phyloP scores from a whole-genome alignment of 2,113 vertebrate species.

The Spea multiplicata region DNA sequence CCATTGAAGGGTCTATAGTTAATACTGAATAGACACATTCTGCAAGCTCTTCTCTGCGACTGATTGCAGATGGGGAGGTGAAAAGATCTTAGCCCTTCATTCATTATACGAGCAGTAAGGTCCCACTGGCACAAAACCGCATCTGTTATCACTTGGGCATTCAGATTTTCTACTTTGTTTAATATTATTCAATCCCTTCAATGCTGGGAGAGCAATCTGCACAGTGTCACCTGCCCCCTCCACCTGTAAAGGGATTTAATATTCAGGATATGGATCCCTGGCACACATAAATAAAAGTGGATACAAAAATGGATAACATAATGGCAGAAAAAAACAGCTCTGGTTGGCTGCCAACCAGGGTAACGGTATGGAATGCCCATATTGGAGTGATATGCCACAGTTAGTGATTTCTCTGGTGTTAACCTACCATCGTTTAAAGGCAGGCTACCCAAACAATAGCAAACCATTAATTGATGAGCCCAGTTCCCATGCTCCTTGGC shows the following conservation, averaged over 20 bases:
- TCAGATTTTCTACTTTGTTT: conserved; percentile 24
- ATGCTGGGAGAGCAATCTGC: conserved; percentile 22
- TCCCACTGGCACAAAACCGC: conserved; percentile 41
- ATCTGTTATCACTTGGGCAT: conserved; percentile 46
- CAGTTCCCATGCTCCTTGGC: no score
- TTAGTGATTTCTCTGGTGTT: no score
- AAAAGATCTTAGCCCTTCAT: conserved; percentile 45
- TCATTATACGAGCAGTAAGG: conserved; percentile 40
- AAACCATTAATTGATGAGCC: no score
- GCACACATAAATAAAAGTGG: background rate
- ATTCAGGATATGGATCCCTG: background rate
- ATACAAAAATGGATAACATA: no score
- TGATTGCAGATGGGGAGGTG: conserved; percentile 45
- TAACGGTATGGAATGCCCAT: no score
- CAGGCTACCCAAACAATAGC: no score
- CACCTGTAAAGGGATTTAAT: background rate
- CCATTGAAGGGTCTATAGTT: conserved; percentile 36
- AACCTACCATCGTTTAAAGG: no score
- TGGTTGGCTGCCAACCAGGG: no score
- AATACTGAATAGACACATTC: conserved; percentile 37
- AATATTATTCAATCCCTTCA: conserved; percentile 17
- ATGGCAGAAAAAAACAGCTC: no score
- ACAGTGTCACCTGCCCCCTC: conserved; percentile 3
- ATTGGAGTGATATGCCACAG: no score
- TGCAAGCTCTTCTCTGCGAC: conserved; percentile 26